Conservation (phyloP, 1,140 invertebrate species). For the Conus betulinus region DNA sequence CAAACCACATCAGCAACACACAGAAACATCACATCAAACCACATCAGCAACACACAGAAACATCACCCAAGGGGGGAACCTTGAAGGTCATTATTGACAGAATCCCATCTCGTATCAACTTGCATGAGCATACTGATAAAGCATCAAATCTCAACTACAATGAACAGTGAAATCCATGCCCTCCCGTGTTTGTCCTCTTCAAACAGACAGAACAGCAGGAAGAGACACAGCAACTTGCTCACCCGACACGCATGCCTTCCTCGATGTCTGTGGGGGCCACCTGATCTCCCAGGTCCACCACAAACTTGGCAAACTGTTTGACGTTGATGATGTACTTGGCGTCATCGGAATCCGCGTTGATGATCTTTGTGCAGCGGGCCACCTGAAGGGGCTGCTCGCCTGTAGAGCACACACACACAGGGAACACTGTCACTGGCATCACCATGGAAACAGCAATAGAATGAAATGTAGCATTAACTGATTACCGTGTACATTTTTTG, state of each 20-base stretch:
- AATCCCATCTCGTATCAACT: no score
- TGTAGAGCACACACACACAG: constrained; percentile 40
- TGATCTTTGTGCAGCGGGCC: constrained; percentile 98
- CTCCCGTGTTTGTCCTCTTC: background rate
- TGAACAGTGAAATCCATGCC: no score
- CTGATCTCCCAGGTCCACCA: constrained; percentile 98
- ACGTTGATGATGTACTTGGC: constrained; percentile 99
- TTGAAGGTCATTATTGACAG: no score
- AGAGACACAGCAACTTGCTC: constrained; percentile 62
- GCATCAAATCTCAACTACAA: no score
- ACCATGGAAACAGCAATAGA: no score
- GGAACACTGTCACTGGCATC: background rate
- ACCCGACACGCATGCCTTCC: constrained; percentile 99
- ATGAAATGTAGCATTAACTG: no score
- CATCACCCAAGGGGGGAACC: no score
- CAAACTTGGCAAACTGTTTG: constrained; percentile 99
- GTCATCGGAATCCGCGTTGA: constrained; percentile 98
- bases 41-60: no score
- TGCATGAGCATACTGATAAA: no score
- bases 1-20: no score
- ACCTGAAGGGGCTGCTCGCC: constrained; percentile 82
- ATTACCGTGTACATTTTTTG: no score
- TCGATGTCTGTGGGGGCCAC: constrained; percentile 99
- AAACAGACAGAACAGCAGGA: background rate
- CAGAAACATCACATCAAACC: no score